Evolutionary conservation across 2,888 invertebrate genomes (phyloP).

Genomic region (Drosophila paranaensis): DNA sequence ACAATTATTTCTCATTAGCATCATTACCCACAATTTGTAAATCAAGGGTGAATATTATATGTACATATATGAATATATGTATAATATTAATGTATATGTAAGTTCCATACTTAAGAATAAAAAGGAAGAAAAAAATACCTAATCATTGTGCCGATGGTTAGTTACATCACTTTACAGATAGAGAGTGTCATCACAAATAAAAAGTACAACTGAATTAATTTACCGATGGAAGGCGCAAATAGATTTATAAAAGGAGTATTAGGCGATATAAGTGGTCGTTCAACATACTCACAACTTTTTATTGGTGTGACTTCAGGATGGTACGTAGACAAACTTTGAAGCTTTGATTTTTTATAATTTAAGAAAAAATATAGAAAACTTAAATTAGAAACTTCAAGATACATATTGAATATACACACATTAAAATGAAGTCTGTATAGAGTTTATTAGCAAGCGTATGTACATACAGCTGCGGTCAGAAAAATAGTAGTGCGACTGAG

Average conservation of each 20-base stretch:
- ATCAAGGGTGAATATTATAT: no score
- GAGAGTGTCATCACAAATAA: neutral
- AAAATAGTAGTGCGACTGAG: no score
- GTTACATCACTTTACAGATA: neutral
- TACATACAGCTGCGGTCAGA: no score
- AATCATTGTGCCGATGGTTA: neutral
- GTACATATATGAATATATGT: no score
- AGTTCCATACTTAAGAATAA: neutral
- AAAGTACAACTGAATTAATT: neutral
- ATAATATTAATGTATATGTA: neutral
- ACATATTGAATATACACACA: no score
- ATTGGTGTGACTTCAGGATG: conserved; percentile 96
- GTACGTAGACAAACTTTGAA: conserved; percentile 85
- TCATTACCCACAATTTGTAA: no score
- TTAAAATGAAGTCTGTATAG: no score
- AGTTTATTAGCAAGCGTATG: no score
- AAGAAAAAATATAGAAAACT: no score
- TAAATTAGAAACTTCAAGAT: no score
- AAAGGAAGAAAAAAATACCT: neutral
- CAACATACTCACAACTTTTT: conserved; percentile 93
- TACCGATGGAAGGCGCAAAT: conserved; percentile 88
- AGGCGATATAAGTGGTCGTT: conserved; percentile 92
- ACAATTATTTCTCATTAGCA: no score
- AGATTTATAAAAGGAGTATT: conserved; percentile 87
- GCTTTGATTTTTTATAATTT: neutral